These are phyloP conservation scores for Poicephalus meyeri DNA, from an alignment of 2,113 vertebrate species.

Conservation along the genomic window DNA sequence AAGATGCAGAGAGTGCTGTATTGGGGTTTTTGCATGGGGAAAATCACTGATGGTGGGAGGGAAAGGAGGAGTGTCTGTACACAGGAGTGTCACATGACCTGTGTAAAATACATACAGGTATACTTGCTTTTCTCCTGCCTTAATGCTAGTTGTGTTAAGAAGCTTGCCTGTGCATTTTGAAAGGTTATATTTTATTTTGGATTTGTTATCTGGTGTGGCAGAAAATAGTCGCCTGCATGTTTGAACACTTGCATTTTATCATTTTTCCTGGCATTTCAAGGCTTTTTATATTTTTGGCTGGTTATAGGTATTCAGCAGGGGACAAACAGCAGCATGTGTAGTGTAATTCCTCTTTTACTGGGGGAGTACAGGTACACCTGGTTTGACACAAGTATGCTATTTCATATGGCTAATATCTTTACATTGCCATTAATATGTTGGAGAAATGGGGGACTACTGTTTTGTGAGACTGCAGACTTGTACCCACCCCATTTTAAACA, in stretches of 20 bases:
- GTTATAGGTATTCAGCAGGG: not conserved
- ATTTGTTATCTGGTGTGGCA: not conserved
- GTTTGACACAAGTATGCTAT: not conserved
- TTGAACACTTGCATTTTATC: not conserved
- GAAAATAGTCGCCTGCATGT: not conserved
- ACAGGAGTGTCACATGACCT: not conserved
- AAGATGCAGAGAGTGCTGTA: not conserved
- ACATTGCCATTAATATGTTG: not conserved
- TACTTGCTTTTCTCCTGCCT: not conserved
- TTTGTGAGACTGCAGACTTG: not conserved
- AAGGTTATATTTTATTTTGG: not conserved
- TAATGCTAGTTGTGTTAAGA: not conserved
- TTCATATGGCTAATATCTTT: not conserved
- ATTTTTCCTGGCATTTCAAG: not conserved
- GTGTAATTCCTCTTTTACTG: not conserved
- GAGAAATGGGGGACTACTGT: not conserved
- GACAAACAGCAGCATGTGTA: not conserved
- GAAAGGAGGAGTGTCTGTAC: conserved; percentile 8
- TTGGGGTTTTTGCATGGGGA: not conserved
- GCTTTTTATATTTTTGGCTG: not conserved
- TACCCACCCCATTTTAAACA: not conserved
- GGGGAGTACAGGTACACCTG: not conserved
- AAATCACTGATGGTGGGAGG: not conserved
- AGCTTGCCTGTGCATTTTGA: not conserved
- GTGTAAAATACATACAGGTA: not conserved